Conservation (phyloP, 2,888 invertebrate genomes). For the Smittia aterrima region DNA sequence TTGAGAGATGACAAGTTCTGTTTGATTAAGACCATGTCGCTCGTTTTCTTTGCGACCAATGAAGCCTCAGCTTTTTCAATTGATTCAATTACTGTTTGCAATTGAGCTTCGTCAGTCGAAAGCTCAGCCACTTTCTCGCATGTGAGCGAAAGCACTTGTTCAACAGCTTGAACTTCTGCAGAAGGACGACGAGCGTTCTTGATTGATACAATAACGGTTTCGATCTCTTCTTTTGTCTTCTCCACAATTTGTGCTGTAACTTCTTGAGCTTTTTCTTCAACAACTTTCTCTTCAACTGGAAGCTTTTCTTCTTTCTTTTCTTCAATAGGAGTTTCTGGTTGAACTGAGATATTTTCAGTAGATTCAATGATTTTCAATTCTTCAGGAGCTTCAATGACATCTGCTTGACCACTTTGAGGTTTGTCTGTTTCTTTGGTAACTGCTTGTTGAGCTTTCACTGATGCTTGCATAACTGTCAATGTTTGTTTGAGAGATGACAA, state of each 20-base stretch:
- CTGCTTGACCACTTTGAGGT: conserved; percentile 47
- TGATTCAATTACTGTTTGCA: conserved; percentile 15
- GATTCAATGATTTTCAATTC: conserved; percentile 9
- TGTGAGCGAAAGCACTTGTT: neutral
- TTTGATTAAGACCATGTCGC: conserved; percentile 5
- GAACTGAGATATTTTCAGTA: conserved; percentile 30
- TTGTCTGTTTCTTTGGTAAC: conserved; percentile 45
- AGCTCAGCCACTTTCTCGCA: neutral
- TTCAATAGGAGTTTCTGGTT: no score
- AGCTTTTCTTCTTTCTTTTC: neutral
- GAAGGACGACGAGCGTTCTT: conserved; percentile 16
- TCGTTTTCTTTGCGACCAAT: neutral
- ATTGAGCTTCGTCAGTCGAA: neutral
- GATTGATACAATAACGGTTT: neutral
- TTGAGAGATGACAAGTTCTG: conserved; percentile 18
- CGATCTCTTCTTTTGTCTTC: conserved; percentile 11
- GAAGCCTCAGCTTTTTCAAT: conserved; percentile 29
- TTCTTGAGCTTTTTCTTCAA: neutral
- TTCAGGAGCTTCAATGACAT: neutral
- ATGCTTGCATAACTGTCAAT: conserved; percentile 46
- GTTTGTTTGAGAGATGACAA: conserved; percentile 37
- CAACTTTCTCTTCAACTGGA: no score
- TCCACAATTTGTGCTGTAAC: neutral
- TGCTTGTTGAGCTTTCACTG: neutral
- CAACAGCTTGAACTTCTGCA: conserved; percentile 6